These are phyloP conservation scores for Coturnix japonica DNA, from an alignment of 2,113 vertebrate genomes.

Conservation along the genomic window DNA sequence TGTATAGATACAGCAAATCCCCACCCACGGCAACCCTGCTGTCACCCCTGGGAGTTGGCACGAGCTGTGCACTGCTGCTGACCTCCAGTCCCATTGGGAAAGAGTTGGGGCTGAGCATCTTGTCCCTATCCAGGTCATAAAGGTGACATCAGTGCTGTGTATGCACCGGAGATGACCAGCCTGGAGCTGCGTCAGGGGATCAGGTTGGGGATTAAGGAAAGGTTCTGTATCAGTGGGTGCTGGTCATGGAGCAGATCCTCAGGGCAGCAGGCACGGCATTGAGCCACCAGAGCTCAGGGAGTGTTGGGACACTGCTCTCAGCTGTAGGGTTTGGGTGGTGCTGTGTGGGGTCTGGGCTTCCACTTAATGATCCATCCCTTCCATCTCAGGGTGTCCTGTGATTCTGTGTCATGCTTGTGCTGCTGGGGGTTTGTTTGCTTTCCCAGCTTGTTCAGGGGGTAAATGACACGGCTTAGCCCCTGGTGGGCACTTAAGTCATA, in stretches of 20 bases:
- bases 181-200: not conserved
- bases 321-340: no score
- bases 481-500: accelerated
- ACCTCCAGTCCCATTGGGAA: accelerated
- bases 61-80: not conserved
- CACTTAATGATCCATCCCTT: no score
- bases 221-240: not conserved
- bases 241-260: no score
- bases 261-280: no score
- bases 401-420: not conserved
- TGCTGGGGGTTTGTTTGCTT: not conserved
- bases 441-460: not conserved
- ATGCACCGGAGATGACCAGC: not conserved
- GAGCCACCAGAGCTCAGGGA: not conserved
- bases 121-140: no score
- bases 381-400: not conserved
- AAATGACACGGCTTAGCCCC: not conserved
- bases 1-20: not conserved
- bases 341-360: no score
- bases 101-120: not conserved
- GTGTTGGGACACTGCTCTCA: not conserved
- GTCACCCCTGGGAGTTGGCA: accelerated
- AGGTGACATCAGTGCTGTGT: not conserved
- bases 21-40: not conserved
- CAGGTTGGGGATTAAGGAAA: not conserved